Evolutionary conservation across 2,797 vertebrate species (phyloP).

Genomic region (Podargus strigoides): DNA sequence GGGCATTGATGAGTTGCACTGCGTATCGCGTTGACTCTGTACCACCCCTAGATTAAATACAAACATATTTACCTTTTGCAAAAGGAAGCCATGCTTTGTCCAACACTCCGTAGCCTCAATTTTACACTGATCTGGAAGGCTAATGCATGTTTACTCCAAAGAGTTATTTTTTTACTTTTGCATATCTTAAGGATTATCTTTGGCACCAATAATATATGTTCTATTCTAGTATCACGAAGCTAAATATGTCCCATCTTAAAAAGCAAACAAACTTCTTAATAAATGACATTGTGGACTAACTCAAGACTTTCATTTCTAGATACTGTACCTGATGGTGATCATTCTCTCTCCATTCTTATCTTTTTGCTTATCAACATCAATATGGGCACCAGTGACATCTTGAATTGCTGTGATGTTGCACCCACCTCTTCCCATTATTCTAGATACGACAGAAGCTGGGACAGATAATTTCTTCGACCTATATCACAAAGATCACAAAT

Average conservation of each 20-base stretch:
- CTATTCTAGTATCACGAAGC: not conserved
- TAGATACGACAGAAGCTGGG: constrained; percentile 95
- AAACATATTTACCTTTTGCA: not conserved
- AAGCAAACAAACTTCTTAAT: not conserved
- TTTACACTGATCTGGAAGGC: not conserved
- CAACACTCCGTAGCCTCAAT: not conserved
- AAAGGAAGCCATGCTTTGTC: not conserved
- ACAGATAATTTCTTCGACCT: constrained; percentile 99
- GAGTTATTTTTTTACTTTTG: not conserved
- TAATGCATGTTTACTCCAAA: not conserved
- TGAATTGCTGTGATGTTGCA: constrained; percentile 99
- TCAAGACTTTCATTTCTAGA: not conserved
- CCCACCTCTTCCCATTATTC: constrained; percentile 98
- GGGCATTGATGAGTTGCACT: constrained; percentile 96
- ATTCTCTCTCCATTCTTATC: constrained; percentile 99
- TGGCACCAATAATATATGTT: not conserved
- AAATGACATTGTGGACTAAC: not conserved
- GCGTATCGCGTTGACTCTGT: constrained; percentile 96
- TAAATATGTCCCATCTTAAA: not conserved
- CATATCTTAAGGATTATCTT: not conserved
- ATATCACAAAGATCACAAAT: constrained; percentile 57
- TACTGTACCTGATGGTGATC: constrained; percentile 95
- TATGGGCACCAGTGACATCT: constrained; percentile 97
- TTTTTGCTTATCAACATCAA: constrained; percentile 99
- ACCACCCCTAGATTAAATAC: constrained; percentile 82